Base-by-base conservation (phyloP, 2,888 invertebrate genomes). In the Synergus umbraculus region DNA sequence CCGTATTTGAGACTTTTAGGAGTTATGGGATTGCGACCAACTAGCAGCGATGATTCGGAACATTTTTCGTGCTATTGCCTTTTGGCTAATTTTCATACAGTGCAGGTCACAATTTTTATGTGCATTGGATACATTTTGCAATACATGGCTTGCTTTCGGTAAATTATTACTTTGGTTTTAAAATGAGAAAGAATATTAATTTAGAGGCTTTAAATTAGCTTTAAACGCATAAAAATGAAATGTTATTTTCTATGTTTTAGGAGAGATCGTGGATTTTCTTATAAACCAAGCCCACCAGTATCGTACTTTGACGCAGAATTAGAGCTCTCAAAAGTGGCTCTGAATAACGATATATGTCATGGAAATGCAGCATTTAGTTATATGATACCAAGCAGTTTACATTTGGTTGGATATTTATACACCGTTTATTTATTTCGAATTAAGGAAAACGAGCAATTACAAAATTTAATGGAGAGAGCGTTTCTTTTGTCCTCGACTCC, bases 391-490 rank as follows among this genome's bases (percentile, higher is more conserved):
- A 95, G 95, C 91, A 85, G 94, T 76, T 92, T 97, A 44, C 96
- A 97, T 92, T 94, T 97, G 78, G 83, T 93, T 67, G 96, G 96
- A 15, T 97, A 96, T 88, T 86, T 96, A 18, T 95, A 96, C 84
- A 95, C 96, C 0, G 93, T 97, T 78, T 95, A 95, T 88, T 93
- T 96, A 76, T 96, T 96, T 90, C 93, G 97, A 86, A 94, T 95
- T 84, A 95, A 95, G 49, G 96, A 97, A 90, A 96, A 96, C 89
- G 97, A 97, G 89, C 97, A 97, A 87, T 91, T 97, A 77, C 96
- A 96, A 87, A 96, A 96, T 92, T 93, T 97, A 76, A 96, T 97
- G 94, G 97, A 97, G 91, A 94, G 96, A 87, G 97, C 96, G 0
- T 97, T 97, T 89, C 92, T 97, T 54, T 93, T 96, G 81, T 96